Evolutionary conservation across 2,797 vertebrate species (phyloP).

Genomic region (Rhinichthys osculus): DNA sequence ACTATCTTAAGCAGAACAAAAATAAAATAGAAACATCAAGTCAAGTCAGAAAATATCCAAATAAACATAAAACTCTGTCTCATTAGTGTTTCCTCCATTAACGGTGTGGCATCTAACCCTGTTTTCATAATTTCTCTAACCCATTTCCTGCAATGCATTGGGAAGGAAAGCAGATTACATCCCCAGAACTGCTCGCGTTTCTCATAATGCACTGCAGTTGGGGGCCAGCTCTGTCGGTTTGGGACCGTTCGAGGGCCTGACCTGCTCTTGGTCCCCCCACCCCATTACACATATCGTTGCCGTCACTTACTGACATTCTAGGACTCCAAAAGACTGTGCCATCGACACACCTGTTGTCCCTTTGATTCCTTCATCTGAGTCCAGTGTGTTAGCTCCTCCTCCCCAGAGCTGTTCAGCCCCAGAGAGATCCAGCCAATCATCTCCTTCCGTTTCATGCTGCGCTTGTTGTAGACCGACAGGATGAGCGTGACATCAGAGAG

Average conservation of each 20-base stretch:
- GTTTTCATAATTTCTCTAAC: constrained; percentile 21
- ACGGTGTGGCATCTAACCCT: not conserved
- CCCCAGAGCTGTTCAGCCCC: constrained; percentile 97
- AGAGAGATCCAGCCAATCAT: constrained; percentile 99
- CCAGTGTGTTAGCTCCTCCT: constrained; percentile 96
- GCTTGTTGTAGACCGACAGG: constrained; percentile 96
- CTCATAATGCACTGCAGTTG: constrained; percentile 47
- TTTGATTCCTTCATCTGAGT: constrained; percentile 97
- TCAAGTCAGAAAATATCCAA: constrained; percentile 7
- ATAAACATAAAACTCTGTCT: constrained; percentile 1
- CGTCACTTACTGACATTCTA: constrained; percentile 68
- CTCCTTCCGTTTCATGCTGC: constrained; percentile 98
- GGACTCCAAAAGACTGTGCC: constrained; percentile 94
- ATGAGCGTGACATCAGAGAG: constrained; percentile 98
- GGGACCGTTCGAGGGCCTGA: not conserved
- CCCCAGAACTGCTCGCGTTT: not conserved
- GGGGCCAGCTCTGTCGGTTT: constrained; percentile 37
- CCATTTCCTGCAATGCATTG: constrained; percentile 16
- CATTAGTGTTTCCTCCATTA: constrained; percentile 1
- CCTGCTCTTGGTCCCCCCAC: not conserved
- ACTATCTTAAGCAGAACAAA: not conserved
- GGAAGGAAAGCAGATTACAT: not conserved
- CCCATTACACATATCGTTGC: constrained; percentile 5
- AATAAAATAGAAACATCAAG: not conserved
- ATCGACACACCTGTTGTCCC: constrained; percentile 95